Conservation (phyloP, 1,140 invertebrate genomes). For the Achroia grisella region DNA sequence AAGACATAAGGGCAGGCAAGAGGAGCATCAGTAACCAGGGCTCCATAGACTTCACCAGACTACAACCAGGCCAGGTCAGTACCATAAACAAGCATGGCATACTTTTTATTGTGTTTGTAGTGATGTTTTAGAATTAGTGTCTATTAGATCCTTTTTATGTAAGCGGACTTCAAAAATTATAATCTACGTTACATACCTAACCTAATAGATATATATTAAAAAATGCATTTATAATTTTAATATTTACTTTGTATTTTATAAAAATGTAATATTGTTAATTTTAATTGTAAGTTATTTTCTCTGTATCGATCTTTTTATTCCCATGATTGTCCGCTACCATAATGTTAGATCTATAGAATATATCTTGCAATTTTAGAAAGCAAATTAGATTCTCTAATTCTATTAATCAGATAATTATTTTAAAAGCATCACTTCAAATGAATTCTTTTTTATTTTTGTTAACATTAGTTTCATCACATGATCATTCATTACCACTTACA, state of each 20-base stretch:
- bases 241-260: background rate
- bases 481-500: conserved; percentile 16
- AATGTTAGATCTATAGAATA: conserved; percentile 18
- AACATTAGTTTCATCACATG: conserved; percentile 18
- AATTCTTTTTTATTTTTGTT: conserved; percentile 17
- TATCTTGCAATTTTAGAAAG: conserved; percentile 8
- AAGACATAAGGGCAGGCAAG: conserved; percentile 93
- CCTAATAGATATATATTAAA: no score
- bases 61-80: conserved; percentile 71
- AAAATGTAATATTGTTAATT: background rate
- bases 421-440: conserved; percentile 55
- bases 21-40: conserved; percentile 78
- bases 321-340: conserved; percentile 28
- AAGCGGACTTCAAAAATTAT: background rate
- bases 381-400: conserved; percentile 17
- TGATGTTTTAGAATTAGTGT: conserved; percentile 53
- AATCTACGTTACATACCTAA: no score
- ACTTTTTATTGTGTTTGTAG: conserved; percentile 37
- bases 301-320: background rate
- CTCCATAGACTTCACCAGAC: conserved; percentile 75
- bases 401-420: conserved; percentile 27
- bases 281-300: no score
- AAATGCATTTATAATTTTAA: no score
- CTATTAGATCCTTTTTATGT: conserved; percentile 3
- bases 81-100: conserved; percentile 12